phyloP scores from a whole-genome alignment of 2,888 invertebrate genomes.

The Gymnoscelis rufifasciata region DNA sequence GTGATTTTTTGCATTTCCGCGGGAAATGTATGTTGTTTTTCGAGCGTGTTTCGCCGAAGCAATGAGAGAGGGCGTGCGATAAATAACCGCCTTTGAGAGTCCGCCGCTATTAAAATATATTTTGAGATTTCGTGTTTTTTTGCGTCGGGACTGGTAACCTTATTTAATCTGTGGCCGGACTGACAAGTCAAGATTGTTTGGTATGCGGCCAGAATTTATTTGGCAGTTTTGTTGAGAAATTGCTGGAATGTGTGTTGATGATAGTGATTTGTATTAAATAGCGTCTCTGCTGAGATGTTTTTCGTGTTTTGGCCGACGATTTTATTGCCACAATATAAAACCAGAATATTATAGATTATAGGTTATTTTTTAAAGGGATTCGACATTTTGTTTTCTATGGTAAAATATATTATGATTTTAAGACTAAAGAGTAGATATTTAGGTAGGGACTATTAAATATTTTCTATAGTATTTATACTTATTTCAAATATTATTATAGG shows the following conservation, averaged over 20 bases:
- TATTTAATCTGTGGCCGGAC: conserved; percentile 10
- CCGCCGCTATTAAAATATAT: conserved; percentile 74
- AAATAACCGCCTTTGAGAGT: conserved; percentile 78
- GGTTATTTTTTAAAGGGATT: too few species aligned
- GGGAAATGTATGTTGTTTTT: conserved; percentile 59
- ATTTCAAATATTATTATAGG: too few species aligned
- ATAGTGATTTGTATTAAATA: conserved; percentile 7
- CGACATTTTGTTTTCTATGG: too few species aligned
- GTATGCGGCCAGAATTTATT: conserved; percentile 48
- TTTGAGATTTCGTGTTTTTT: conserved; percentile 66
- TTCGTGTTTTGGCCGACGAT: not conserved
- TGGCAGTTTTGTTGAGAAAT: conserved; percentile 19
- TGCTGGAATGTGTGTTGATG: conserved; percentile 9
- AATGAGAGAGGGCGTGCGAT: conserved; percentile 79
- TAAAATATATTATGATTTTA: too few species aligned
- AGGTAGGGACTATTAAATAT: too few species aligned
- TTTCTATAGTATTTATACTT: too few species aligned
- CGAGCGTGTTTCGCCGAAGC: conserved; percentile 59
- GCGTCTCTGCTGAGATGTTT: not conserved
- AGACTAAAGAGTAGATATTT: too few species aligned
- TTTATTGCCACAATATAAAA: too few species aligned
- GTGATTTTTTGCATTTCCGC: conserved; percentile 42
- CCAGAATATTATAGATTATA: too few species aligned
- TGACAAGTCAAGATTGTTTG: conserved; percentile 37
- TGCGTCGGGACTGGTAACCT: conserved; percentile 39